Percentiles rank a stretch among this genome's conserved stretches.
Evolutionary conservation across 2,888 invertebrate species (phyloP).

Genomic region (Melanotus villosus): DNA sequence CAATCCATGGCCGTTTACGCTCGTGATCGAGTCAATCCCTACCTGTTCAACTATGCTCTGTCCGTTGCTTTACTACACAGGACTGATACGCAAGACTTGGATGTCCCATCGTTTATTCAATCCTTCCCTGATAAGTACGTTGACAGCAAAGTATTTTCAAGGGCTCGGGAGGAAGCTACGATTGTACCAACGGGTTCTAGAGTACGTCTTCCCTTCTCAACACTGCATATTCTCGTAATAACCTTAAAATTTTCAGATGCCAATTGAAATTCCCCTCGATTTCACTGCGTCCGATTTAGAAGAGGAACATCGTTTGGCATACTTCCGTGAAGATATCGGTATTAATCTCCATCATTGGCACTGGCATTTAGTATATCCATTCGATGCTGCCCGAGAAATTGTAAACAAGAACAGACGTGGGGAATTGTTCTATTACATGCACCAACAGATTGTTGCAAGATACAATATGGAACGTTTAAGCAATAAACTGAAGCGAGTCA

Average conservation of each 20-base stretch:
- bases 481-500: slow-evolving; percentile 77
- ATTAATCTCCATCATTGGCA: slow-evolving; percentile 93
- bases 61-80: slow-evolving; percentile 84
- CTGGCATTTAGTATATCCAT: slow-evolving; percentile 91
- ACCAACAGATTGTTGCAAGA: slow-evolving; percentile 78
- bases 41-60: slow-evolving; percentile 84
- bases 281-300: slow-evolving; percentile 83
- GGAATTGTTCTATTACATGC: slow-evolving; percentile 87
- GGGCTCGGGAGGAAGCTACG: slow-evolving; percentile 79
- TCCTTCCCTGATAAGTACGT: slow-evolving; percentile 88
- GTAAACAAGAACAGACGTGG: slow-evolving; percentile 84
- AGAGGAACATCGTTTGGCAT: slow-evolving; percentile 85
- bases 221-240: not conserved
- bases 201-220: slow-evolving; percentile 66
- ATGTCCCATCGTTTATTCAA: slow-evolving; percentile 82
- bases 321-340: slow-evolving; percentile 89
- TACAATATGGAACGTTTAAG: slow-evolving; percentile 85
- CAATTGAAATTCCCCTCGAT: slow-evolving; percentile 79
- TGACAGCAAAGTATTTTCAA: slow-evolving; percentile 79
- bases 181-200: slow-evolving; percentile 75
- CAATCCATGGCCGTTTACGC: slow-evolving; percentile 79
- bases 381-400: slow-evolving; percentile 74
- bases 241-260: slow-evolving; percentile 72
- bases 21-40: slow-evolving; percentile 83
- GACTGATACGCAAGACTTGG: slow-evolving; percentile 78